Percentiles rank a stretch among this genome's conserved stretches.
Evolutionary conservation across 53 echinoderm and acorn worm genomes (phyloP).

Genomic region (Arbacia lixula): DNA sequence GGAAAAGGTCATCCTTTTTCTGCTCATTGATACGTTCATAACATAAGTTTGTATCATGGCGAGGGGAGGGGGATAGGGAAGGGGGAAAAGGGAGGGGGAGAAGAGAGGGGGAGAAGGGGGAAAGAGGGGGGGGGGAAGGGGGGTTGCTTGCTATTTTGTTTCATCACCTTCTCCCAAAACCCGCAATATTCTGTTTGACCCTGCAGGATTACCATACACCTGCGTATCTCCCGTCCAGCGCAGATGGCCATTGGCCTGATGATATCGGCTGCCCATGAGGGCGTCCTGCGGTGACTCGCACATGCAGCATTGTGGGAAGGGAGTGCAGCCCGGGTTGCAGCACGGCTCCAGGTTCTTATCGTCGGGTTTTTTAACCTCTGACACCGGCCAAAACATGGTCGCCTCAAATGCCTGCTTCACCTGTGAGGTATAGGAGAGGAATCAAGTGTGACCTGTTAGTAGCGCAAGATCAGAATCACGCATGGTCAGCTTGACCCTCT

Average conservation of each 20-base stretch:
- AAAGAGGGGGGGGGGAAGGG: background rate
- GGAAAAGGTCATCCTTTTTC: no score
- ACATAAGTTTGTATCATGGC: background rate
- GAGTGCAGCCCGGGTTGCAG: conserved; percentile 81
- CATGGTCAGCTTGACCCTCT: no score
- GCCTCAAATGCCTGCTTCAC: conserved; percentile 68
- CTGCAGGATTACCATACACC: no score
- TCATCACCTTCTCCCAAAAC: no score
- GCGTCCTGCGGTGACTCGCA: conserved; percentile 12
- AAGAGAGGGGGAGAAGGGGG: background rate
- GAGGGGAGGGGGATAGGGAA: background rate
- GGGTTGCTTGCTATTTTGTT: background rate
- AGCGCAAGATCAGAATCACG: no score
- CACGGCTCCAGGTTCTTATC: conserved; percentile 78
- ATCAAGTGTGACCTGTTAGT: no score
- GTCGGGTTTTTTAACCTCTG: conserved; percentile 46
- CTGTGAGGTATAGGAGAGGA: no score
- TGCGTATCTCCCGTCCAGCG: background rate
- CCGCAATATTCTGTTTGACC: no score
- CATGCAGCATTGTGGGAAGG: conserved; percentile 87
- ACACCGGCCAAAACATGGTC: conserved; percentile 75
- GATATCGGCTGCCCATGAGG: background rate
- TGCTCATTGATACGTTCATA: no score
- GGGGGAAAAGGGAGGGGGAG: background rate
- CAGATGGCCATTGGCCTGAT: background rate